Conservation (phyloP, 2,797 vertebrate genomes). For the Gallirallus australis region DNA sequence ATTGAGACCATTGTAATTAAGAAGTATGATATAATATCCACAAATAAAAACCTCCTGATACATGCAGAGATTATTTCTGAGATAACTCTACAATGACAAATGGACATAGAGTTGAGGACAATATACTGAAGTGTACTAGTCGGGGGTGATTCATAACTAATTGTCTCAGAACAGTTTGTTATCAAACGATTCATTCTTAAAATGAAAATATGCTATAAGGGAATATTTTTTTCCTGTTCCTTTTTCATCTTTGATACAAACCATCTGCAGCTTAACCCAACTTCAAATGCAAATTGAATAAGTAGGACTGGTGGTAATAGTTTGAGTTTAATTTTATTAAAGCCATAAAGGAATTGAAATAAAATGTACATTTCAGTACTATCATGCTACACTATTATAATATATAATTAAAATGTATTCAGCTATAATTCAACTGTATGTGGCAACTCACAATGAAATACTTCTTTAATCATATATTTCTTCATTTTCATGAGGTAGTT, state of each 20-base stretch:
- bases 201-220: not conserved
- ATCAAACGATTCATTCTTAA: not conserved
- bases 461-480: not conserved
- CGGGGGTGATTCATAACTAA: not conserved
- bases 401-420: not conserved
- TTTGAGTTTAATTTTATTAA: not conserved
- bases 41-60: not conserved
- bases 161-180: not conserved
- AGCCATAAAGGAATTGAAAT: not conserved
- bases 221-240: not conserved
- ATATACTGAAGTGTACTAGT: not conserved
- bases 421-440: not conserved
- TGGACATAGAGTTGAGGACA: not conserved
- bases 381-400: not conserved
- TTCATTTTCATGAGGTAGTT: not conserved
- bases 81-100: not conserved
- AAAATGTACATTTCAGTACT: not conserved
- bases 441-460: not conserved
- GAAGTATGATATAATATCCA: not conserved
- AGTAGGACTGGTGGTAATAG: not conserved
- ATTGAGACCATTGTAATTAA: not conserved
- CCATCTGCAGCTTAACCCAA: not conserved
- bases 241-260: not conserved
- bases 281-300: not conserved
- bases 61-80: not conserved